These are phyloP conservation scores for Scaptomyza hsui DNA, from an alignment of 1,140 invertebrate species.

Conservation along the genomic window DNA sequence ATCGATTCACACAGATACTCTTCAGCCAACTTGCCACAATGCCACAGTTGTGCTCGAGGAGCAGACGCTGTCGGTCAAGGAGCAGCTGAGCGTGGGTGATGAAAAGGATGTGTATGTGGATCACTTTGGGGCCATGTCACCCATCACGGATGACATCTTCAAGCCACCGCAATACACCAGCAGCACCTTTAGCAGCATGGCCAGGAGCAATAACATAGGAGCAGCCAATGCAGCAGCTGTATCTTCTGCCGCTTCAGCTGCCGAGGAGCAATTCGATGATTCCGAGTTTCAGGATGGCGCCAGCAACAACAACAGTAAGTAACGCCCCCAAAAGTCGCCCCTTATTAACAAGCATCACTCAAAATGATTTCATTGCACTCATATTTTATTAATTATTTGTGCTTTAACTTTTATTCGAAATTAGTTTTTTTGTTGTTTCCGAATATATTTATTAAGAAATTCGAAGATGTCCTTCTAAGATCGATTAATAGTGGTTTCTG, in stretches of 20 bases:
- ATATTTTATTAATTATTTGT: too few relatives aligned
- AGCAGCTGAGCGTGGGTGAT: conserved; percentile 66
- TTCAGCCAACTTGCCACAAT: conserved; percentile 16
- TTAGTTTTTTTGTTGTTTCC: too few relatives aligned
- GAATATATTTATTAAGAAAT: too few relatives aligned
- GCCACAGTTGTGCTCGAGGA: conserved; percentile 53
- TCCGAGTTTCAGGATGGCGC: conserved; percentile 54
- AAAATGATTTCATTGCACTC: too few relatives aligned
- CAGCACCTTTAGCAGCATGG: conserved; percentile 40
- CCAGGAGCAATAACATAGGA: conserved; percentile 28
- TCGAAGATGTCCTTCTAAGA: too few relatives aligned
- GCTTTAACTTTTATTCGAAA: too few relatives aligned
- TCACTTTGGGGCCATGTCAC: conserved; percentile 68
- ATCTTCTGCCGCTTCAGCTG: neutral
- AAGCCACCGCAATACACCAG: conserved; percentile 57
- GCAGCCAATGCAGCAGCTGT: neutral
- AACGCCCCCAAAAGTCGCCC: neutral
- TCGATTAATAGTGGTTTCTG: too few relatives aligned
- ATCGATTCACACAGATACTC: conserved; percentile 40
- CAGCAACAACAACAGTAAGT: conserved; percentile 59
- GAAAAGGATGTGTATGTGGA: conserved; percentile 76
- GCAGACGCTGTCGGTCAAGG: conserved; percentile 69
- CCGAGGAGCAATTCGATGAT: conserved; percentile 36
- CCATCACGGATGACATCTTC: conserved; percentile 63
- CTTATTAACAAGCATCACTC: neutral